phyloP scores from a whole-genome alignment of 2,888 invertebrate genomes.

The Dynastes maya region DNA sequence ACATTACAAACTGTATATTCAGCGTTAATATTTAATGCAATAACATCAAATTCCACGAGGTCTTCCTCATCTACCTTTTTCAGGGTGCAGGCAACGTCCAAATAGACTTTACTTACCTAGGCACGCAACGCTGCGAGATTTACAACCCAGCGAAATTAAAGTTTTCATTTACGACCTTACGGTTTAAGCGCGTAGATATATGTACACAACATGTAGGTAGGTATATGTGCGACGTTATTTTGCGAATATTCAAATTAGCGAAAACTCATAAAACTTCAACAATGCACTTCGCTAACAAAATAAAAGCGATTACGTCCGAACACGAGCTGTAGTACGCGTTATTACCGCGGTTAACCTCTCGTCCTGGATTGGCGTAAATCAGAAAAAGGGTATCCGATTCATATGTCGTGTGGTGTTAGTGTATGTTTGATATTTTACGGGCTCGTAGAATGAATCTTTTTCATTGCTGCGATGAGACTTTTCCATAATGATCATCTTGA shows the following conservation, averaged over 20 bases:
- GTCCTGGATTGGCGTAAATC: not conserved
- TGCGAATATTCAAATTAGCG: conserved; percentile 21
- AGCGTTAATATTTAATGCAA: no score
- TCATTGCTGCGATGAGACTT: no score
- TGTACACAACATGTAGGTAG: not conserved
- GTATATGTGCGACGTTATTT: conserved; percentile 14
- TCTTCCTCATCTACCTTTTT: no score
- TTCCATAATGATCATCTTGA: no score
- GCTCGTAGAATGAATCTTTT: no score
- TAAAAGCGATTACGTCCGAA: not conserved
- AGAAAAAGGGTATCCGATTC: not conserved
- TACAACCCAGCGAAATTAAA: no score
- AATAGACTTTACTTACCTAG: no score
- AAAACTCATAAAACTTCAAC: conserved; percentile 29
- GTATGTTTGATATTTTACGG: not conserved
- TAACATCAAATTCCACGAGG: no score
- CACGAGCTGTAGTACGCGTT: conserved; percentile 16
- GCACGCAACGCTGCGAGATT: no score
- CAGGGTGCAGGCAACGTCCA: no score
- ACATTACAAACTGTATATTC: no score
- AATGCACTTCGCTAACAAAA: conserved; percentile 15
- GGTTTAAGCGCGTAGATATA: not conserved
- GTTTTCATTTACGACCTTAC: no score
- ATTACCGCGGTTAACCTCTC: not conserved
- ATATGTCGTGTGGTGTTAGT: not conserved